Base-by-base conservation (phyloP, 2,113 vertebrate species). In the Trinectes maculatus region DNA sequence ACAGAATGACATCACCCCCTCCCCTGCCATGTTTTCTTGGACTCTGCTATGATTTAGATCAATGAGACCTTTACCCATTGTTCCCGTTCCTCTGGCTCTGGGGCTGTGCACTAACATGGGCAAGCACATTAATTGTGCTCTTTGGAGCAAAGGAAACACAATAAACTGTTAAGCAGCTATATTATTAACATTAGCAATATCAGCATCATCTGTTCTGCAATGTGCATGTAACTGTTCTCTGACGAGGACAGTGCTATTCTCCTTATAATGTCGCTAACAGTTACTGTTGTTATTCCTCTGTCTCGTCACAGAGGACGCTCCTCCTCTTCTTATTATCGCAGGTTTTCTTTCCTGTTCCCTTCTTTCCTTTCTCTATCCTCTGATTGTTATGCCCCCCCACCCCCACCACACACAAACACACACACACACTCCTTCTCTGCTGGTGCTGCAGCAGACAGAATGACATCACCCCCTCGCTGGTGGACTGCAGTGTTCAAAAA, bases 1-100 rank as follows among this genome's bases (percentile, higher is more conserved):
- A 89, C 84, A 69, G 77, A 69, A 91, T 93, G 90, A 93, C 92
- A 89, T 92, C 91, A 92, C 74, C 71, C 39, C 57, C 68, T 59
- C 46, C 47, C 26, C 12, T 62, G 58, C 46, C 61, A 36, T 2
- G 24, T 73, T 52, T 62, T 52, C 42, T 42, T 36, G 68, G 46
- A 62, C 34, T 26, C 40, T 53, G 19, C 37, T 52, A 36, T 46
- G 40, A 61, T 69, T 70, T 49, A 73, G 80, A 87, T 64, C 44
- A 86, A 83, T 67, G 69, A 74, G 57, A 24, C 26, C 39, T 51
- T 65, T 46, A 49, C 36, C 18, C n/a, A 71, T 78, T 70, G 68
- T 74, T 72, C 68, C 77, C 54, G 66, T 31, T 65, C 70, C 55
- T 51, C 13, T 1, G 60, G 52, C 57, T 62, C 28, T 21, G 21